Conservation (phyloP, 2,113 vertebrate species). For the Papio anubis region DNA sequence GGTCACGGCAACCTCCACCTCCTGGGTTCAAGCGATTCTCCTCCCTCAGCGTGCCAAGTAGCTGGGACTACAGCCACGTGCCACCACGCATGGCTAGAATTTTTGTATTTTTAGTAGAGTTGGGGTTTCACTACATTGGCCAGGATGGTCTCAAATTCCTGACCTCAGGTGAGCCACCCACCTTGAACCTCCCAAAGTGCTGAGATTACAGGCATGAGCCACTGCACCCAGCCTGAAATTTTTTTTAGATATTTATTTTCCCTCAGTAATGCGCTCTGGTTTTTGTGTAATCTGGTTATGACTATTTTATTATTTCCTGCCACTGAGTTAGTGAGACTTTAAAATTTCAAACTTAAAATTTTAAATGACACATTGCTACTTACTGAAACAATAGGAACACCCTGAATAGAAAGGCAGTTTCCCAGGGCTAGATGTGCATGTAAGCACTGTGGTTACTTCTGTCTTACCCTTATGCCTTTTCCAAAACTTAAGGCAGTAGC, state of each 20-base stretch:
- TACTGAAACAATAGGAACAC: not conserved
- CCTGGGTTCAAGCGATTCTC: no score
- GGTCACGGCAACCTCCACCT: no score
- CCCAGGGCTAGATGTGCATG: not conserved
- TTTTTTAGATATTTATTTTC: not conserved
- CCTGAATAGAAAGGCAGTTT: not conserved
- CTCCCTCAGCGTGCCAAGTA: no score
- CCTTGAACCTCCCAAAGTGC: not conserved
- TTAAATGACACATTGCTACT: not conserved
- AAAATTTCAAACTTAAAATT: slow-evolving; percentile 36
- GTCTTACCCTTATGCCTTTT: not conserved
- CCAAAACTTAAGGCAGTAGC: not conserved
- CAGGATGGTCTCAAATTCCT: no score
- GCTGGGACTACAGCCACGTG: no score
- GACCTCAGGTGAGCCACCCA: no score
- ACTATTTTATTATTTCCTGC: slow-evolving; percentile 4
- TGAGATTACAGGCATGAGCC: no score
- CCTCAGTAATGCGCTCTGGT: not conserved
- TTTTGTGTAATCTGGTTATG: not conserved
- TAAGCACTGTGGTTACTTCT: not conserved
- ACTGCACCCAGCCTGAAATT: no score
- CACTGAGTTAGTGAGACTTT: not conserved
- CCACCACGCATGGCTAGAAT: no score
- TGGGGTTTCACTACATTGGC: no score
- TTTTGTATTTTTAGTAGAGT: no score